Evolutionary conservation across 1,140 invertebrate species (phyloP).

Genomic region (Homalodisca vitripennis): DNA sequence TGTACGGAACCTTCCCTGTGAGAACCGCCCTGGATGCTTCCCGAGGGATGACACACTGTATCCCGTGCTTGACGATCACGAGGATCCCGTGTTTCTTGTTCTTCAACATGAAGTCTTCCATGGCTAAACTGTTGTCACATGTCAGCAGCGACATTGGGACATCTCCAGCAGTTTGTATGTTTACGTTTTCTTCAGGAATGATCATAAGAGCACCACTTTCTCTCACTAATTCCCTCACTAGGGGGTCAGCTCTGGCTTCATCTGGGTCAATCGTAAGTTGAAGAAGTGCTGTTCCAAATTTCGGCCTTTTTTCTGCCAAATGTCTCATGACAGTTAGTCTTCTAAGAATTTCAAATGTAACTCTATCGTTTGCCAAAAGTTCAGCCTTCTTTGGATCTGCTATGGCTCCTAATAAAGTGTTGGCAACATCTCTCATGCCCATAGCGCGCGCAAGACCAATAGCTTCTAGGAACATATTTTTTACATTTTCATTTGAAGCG

Average conservation of each 20-base stretch:
- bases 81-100: constrained; percentile 55
- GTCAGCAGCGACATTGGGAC: constrained; percentile 63
- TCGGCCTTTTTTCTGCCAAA: constrained; percentile 64
- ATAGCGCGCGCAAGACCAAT: constrained; percentile 67
- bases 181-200: constrained; percentile 58
- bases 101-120: constrained; percentile 70
- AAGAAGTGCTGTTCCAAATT: constrained; percentile 57
- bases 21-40: constrained; percentile 70
- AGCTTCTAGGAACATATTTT: constrained; percentile 63
- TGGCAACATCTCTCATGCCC: constrained; percentile 62
- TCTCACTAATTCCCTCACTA: constrained; percentile 63
- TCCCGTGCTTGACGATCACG: constrained; percentile 70
- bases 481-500: constrained; percentile 52
- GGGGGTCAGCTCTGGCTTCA: constrained; percentile 62
- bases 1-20: constrained; percentile 72
- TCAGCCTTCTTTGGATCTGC: constrained; percentile 58
- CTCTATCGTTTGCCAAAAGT: constrained; percentile 58
- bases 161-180: constrained; percentile 56
- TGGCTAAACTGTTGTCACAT: constrained; percentile 66
- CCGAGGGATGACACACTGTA: constrained; percentile 74
- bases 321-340: constrained; percentile 69
- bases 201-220: constrained; percentile 70
- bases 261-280: constrained; percentile 64
- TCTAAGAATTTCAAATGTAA: constrained; percentile 66
- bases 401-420: constrained; percentile 56